Evolutionary conservation across 1,140 invertebrate genomes (phyloP).

Genomic region (Caenorhabditis briggsae): DNA sequence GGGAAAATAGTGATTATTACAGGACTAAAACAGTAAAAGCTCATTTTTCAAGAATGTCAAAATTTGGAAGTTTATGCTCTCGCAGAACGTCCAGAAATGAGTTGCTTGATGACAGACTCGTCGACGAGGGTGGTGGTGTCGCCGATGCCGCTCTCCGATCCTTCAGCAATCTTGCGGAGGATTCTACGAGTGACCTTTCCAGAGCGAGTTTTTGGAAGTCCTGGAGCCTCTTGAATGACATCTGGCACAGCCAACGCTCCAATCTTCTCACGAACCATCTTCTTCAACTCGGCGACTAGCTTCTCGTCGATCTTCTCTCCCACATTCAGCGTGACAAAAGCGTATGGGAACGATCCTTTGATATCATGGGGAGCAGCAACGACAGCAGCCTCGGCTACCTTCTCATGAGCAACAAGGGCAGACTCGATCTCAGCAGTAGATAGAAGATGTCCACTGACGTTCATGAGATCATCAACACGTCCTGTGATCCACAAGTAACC

Average conservation of each 20-base stretch:
- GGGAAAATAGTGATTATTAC: background rate
- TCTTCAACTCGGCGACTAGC: conserved; percentile 70
- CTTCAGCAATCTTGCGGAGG: conserved; percentile 88
- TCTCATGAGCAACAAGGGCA: conserved; percentile 82
- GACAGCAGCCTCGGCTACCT: conserved; percentile 92
- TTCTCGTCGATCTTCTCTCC: conserved; percentile 61
- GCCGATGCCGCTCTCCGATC: conserved; percentile 88
- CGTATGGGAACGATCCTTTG: conserved; percentile 96
- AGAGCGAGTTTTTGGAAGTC: conserved; percentile 94
- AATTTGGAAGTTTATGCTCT: background rate
- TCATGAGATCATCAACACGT: conserved; percentile 96
- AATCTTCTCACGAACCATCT: conserved; percentile 88
- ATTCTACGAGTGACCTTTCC: conserved; percentile 94
- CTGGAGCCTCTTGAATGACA: conserved; percentile 89
- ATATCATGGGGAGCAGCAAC: conserved; percentile 91
- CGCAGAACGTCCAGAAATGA: conserved; percentile 53
- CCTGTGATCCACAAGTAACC: conserved; percentile 97
- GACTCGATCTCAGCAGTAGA: conserved; percentile 95
- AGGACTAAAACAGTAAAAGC: conserved; percentile 13
- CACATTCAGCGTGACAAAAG: conserved; percentile 89
- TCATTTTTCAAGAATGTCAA: background rate
- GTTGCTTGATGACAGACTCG: conserved; percentile 84
- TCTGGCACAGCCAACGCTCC: conserved; percentile 92
- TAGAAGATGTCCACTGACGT: conserved; percentile 96
- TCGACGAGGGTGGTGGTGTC: conserved; percentile 93